Percentiles rank a stretch among this genome's conserved stretches.
Evolutionary conservation across 2,888 invertebrate species (phyloP).

Genomic region (Cerastoderma edule): DNA sequence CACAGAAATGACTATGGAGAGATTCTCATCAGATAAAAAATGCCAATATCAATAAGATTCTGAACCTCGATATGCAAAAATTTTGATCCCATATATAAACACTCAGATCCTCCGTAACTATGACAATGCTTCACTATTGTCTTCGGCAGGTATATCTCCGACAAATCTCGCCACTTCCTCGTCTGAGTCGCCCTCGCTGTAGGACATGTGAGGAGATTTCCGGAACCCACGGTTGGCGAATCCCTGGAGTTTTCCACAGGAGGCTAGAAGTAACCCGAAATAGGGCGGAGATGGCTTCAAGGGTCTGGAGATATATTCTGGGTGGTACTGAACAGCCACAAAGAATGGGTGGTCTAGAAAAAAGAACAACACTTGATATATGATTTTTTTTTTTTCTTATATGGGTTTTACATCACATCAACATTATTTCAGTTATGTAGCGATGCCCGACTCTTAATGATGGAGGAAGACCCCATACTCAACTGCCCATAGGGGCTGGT

Average conservation of each 20-base stretch:
- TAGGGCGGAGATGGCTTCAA: conserved; percentile 95
- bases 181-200: conserved; percentile 73
- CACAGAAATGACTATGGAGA: too few species aligned
- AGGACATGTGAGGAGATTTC: conserved; percentile 78
- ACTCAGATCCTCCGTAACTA: too few species aligned
- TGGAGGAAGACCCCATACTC: too few species aligned
- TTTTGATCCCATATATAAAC: too few species aligned
- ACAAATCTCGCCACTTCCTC: conserved; percentile 57
- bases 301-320: conserved; percentile 95
- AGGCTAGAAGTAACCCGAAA: conserved; percentile 95
- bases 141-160: conserved; percentile 18
- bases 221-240: conserved; percentile 80
- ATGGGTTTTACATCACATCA: neutral
- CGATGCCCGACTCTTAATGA: too few species aligned
- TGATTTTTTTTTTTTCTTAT: neutral
- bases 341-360: conserved; percentile 92
- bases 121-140: conserved; percentile 2
- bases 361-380: neutral
- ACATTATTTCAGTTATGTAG: too few species aligned
- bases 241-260: conserved; percentile 91
- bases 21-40: too few species aligned
- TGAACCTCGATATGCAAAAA: too few species aligned
- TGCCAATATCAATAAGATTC: too few species aligned
- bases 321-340: conserved; percentile 98
- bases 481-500: too few species aligned